Base-by-base conservation (phyloP, 2,888 invertebrate species). In the Hydroisotoma schaefferi region DNA sequence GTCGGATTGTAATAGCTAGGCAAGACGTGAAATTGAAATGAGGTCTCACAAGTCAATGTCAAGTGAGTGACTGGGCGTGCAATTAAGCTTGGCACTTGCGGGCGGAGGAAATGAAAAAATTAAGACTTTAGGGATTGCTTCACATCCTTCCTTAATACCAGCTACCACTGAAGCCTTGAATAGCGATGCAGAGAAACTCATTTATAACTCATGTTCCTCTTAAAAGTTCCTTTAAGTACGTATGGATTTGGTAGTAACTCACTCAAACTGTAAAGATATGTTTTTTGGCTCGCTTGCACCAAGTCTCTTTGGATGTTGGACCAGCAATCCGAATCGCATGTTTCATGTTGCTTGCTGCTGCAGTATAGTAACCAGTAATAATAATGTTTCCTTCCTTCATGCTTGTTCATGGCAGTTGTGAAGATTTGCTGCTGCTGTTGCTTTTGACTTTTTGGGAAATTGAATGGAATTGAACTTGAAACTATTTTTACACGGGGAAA, bases 71-170 rank as follows among this genome's bases (percentile, higher is more conserved):
- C 57, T 33, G 43, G 49, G 57, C 26, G 26, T 48, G 64, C 66
- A 68, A 66, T 68, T 64, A 68, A 62, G 62, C 62, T 62, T 66
- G 66, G 65, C 68, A 66, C 66, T 61, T 62, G 64, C 59, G 52
- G 49, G 47, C 40, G 38, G 60, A 61, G 56, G 61, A 61, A 61
- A 57, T 57, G 57, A 56, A 61, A 61, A 61, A 61, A 61, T 61
- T 61, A 61, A 60, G 55, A 48, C 53, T 54, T 47, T 44, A 33
- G 28, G 44, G 46, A 15, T 8, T 33, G 33, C 33, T 10, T n/a
- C n/a, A n/a, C n/a, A n/a, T n/a, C n/a, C n/a, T n/a, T n/a, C n/a
- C n/a, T n/a, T n/a, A n/a, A n/a, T n/a, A n/a, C n/a, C n/a, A n/a
- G n/a, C n/a, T n/a, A n/a, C n/a, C n/a, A n/a, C n/a, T n/a, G n/a